Conservation (phyloP, 2,113 vertebrate species). For the Cyanistes caeruleus region DNA sequence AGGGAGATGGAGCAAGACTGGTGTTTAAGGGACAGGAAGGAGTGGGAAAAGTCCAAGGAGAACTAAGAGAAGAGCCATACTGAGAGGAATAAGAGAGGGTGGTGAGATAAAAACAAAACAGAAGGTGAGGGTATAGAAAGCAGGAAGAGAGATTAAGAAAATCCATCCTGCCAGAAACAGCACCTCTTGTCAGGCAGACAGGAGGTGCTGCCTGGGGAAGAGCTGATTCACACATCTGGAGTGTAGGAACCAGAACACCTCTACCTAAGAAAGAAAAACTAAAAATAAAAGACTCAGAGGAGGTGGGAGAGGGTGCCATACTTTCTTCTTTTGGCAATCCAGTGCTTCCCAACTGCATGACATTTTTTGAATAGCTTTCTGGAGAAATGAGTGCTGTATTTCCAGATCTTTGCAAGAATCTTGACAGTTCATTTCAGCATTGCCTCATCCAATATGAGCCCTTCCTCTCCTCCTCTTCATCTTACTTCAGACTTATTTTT, state of each 20-base stretch:
- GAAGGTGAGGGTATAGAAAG: conserved; percentile 22
- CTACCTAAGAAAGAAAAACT: background rate
- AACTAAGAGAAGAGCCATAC: background rate
- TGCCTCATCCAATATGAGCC: background rate
- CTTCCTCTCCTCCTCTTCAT: background rate
- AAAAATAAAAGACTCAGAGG: conserved; percentile 9
- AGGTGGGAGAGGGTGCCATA: background rate
- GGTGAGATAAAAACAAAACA: conserved; percentile 8
- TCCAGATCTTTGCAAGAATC: background rate
- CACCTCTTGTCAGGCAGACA: conserved; percentile 58
- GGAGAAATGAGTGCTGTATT: background rate
- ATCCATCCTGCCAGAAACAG: conserved; percentile 56
- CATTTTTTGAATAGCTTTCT: background rate
- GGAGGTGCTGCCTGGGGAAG: conserved; percentile 62
- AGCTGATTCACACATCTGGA: conserved; percentile 56
- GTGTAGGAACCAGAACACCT: conserved; percentile 1
- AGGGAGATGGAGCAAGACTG: background rate
- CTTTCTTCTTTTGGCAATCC: background rate
- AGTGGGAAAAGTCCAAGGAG: background rate
- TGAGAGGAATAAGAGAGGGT: background rate
- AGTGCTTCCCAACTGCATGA: background rate
- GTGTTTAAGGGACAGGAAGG: background rate
- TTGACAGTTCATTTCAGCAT: background rate
- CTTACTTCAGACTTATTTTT: background rate
- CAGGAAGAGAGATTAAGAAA: conserved; percentile 54